phyloP scores from a whole-genome alignment of 2,113 vertebrate genomes.

The Cebus imitator region DNA sequence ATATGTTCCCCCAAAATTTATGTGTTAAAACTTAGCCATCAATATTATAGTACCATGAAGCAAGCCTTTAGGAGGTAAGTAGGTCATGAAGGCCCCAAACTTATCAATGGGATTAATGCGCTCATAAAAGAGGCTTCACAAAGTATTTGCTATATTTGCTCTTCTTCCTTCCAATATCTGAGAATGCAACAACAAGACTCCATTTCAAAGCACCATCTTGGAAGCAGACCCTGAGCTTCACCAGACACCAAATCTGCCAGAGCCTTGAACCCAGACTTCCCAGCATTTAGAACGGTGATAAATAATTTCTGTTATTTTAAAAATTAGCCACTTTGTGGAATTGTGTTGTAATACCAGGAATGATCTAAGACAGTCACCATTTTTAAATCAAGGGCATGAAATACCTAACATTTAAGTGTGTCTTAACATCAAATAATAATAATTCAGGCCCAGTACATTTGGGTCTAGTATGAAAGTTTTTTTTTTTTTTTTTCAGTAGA shows the following conservation, averaged over 20 bases:
- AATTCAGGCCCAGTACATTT: background rate
- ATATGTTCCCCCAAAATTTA: background rate
- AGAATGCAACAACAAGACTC: background rate
- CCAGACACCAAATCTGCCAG: background rate
- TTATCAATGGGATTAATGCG: background rate
- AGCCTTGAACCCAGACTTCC: no score
- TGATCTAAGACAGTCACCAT: background rate
- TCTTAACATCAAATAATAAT: background rate
- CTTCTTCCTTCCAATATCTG: background rate
- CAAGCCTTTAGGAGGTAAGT: background rate
- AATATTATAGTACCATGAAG: background rate
- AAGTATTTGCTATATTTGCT: fast-evolving
- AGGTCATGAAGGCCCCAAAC: background rate
- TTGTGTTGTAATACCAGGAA: background rate
- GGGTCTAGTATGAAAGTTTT: background rate
- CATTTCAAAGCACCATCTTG: no score
- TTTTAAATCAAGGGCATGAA: background rate
- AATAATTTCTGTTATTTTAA: background rate
- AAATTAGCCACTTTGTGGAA: background rate
- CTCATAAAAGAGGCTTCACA: background rate
- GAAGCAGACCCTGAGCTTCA: background rate
- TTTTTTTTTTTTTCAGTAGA: background rate
- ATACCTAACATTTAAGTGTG: background rate
- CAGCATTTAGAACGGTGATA: background rate
- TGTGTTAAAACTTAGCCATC: background rate